phyloP scores from a whole-genome alignment of 2,888 invertebrate species.

The Acrobasis suavella region DNA sequence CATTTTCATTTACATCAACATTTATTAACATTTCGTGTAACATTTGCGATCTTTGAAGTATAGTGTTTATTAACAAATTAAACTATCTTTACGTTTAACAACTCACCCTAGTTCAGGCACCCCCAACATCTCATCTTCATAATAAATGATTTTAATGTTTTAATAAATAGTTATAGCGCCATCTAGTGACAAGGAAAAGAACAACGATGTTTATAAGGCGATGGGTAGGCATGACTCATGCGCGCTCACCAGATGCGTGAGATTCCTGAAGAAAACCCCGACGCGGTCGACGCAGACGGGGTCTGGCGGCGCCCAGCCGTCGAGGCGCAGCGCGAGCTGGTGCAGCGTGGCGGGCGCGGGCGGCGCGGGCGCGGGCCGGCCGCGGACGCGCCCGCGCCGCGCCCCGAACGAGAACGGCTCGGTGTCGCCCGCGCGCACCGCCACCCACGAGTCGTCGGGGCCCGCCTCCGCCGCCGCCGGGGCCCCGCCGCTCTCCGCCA shows the following conservation, averaged over 20 bases:
- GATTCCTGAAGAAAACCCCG: constrained; percentile 93
- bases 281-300: constrained; percentile 98
- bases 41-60: too few relatives aligned
- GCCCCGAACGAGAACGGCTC: constrained; percentile 43
- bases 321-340: constrained; percentile 93
- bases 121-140: too few relatives aligned
- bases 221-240: too few relatives aligned
- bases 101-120: too few relatives aligned
- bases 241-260: constrained; percentile 55
- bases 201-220: too few relatives aligned
- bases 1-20: too few relatives aligned
- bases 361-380: constrained; percentile 80
- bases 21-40: too few relatives aligned
- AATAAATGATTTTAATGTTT: too few relatives aligned
- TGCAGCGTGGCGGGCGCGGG: constrained; percentile 88
- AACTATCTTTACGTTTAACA: too few relatives aligned
- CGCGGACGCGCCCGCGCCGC: constrained; percentile 83
- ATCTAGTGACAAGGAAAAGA: too few relatives aligned
- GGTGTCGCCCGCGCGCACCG: constrained; percentile 68
- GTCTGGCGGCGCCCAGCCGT: constrained; percentile 93
- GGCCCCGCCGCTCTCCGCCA: constrained; percentile 43
- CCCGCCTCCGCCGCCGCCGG: constrained; percentile 43
- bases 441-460: constrained; percentile 74
- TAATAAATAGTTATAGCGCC: too few relatives aligned
- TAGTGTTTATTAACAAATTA: too few relatives aligned